These are phyloP conservation scores for Phrynocephalus versicolor DNA, from an alignment of 2,113 vertebrate species.

Conservation along the genomic window DNA sequence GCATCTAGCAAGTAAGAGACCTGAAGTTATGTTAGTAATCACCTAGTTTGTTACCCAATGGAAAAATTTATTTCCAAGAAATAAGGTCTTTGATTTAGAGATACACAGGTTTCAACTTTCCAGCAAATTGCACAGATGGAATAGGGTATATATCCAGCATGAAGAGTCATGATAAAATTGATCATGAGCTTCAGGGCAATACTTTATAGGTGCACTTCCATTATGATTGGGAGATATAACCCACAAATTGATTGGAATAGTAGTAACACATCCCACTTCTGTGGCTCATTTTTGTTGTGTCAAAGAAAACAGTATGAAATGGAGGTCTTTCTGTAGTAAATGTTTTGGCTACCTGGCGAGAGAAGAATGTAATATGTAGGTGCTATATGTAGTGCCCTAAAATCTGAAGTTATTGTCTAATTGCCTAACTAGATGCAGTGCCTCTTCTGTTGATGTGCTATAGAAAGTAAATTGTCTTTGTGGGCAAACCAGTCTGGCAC, in stretches of 20 bases:
- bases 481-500: neutral
- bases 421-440: neutral
- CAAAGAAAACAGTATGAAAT: neutral
- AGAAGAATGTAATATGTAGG: neutral
- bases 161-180: neutral
- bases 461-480: neutral
- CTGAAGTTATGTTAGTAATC: slow-evolving; percentile 37
- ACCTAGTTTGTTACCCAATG: slow-evolving; percentile 20
- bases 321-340: neutral
- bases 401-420: neutral
- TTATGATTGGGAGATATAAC: neutral
- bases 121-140: neutral
- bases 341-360: neutral
- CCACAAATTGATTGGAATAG: neutral
- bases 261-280: neutral
- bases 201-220: neutral
- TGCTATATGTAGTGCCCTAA: neutral
- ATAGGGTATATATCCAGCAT: neutral
- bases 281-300: neutral
- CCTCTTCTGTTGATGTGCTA: too few species aligned
- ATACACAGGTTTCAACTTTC: neutral
- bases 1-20: slow-evolving; percentile 33
- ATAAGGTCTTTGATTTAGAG: slow-evolving; percentile 25
- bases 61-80: slow-evolving; percentile 31
- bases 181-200: neutral